Percentiles rank a stretch among this genome's conserved stretches.
Conservation (phyloP, 2,113 vertebrate species). For the Platichthys stellatus region DNA sequence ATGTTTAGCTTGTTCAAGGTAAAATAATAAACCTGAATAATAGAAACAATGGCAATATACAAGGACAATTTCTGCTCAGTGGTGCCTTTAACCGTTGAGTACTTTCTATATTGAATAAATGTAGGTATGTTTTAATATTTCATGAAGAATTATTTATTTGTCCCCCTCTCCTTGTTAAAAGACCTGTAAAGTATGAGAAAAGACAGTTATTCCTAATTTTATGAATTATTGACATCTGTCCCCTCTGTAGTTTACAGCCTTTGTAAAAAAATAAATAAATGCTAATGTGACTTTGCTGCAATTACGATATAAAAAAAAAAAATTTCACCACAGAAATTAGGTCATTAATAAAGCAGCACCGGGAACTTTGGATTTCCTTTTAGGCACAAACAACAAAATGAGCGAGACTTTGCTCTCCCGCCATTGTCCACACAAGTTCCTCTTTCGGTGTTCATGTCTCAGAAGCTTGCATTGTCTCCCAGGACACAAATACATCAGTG, state of each 20-base stretch:
- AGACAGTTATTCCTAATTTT: constrained; percentile 9
- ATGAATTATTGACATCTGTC: constrained; percentile 26
- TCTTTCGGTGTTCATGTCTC: constrained; percentile 47
- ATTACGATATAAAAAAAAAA: neutral
- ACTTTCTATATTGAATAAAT: neutral
- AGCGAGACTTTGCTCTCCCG: constrained; percentile 61
- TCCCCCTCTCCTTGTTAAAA: neutral
- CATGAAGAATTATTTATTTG: neutral
- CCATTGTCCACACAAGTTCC: constrained; percentile 67
- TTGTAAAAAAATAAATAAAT: neutral
- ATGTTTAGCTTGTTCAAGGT: no score
- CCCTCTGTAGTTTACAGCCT: neutral
- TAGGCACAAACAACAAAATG: constrained; percentile 48
- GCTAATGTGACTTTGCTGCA: neutral
- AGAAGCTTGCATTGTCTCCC: constrained; percentile 62
- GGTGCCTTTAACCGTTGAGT: neutral
- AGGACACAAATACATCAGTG: constrained; percentile 79
- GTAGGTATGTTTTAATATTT: constrained; percentile 4
- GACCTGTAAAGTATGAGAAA: neutral
- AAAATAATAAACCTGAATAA: no score
- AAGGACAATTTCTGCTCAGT: no score
- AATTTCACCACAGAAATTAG: constrained; percentile 29
- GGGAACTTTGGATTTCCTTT: constrained; percentile 33
- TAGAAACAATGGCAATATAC: neutral
- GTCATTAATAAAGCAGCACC: constrained; percentile 29